Evolutionary conservation across 1,140 invertebrate species (phyloP).

Genomic region (Adelges cooleyi): DNA sequence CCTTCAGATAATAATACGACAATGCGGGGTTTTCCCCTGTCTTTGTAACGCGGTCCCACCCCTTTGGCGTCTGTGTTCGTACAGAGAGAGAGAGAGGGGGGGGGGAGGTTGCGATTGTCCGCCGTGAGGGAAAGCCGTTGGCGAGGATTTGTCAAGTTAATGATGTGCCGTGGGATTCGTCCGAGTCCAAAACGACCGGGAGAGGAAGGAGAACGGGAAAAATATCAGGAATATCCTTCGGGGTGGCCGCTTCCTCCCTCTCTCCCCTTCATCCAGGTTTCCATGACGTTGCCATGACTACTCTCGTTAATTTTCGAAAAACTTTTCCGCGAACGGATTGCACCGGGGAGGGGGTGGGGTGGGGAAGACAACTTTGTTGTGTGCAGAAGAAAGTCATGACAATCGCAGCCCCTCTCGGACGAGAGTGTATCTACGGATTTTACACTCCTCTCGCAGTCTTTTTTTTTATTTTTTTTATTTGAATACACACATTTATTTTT

Average conservation of each 20-base stretch:
- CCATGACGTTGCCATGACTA: conserved; percentile 6
- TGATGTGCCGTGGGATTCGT: conserved; percentile 21
- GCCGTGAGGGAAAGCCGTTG: conserved; percentile 5
- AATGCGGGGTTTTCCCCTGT: neutral
- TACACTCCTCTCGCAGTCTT: too few relatives aligned
- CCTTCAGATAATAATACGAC: conserved; percentile 24
- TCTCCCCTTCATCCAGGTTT: too few relatives aligned
- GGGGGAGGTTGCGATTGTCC: too few relatives aligned
- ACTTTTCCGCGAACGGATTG: neutral
- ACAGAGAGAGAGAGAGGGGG: too few relatives aligned
- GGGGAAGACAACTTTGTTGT: neutral
- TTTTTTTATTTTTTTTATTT: too few relatives aligned
- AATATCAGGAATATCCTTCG: too few relatives aligned
- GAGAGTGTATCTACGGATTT: too few relatives aligned
- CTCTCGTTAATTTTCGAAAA: conserved; percentile 19
- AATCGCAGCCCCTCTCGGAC: neutral
- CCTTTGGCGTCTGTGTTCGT: too few relatives aligned
- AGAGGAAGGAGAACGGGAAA: too few relatives aligned
- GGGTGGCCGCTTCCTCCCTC: too few relatives aligned
- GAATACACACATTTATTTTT: too few relatives aligned
- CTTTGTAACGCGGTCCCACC: neutral
- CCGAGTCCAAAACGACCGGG: too few relatives aligned
- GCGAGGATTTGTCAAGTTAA: conserved; percentile 27
- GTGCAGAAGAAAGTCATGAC: neutral
- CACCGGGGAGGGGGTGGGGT: neutral